phyloP scores from a whole-genome alignment of 1,140 invertebrate species.

The Choristoneura fumiferana region DNA sequence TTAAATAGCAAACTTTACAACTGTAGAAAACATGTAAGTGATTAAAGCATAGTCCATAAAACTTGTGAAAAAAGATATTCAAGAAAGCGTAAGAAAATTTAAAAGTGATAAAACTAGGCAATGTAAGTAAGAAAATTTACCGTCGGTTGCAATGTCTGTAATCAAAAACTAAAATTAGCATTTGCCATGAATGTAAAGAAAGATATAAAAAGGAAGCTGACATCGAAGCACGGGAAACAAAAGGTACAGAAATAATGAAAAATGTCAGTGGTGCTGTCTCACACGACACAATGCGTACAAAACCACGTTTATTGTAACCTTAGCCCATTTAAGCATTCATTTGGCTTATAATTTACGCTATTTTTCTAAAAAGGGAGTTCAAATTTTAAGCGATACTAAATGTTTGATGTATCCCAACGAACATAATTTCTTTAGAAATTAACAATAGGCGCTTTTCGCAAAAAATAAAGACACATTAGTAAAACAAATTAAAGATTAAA shows the following conservation, averaged over 20 bases:
- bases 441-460: neutral
- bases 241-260: conserved; percentile 1
- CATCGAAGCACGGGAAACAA: neutral
- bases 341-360: neutral
- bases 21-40: too few relatives aligned
- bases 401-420: conserved; percentile 15
- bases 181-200: neutral
- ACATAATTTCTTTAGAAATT: neutral
- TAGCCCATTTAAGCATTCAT: neutral
- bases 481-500: too few relatives aligned
- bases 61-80: too few relatives aligned
- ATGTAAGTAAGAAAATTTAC: conserved; percentile 12
- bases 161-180: conserved; percentile 13
- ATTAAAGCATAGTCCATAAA: too few relatives aligned
- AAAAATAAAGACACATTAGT: too few relatives aligned
- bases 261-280: conserved; percentile 29
- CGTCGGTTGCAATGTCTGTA: conserved; percentile 9
- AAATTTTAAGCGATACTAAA: too few relatives aligned
- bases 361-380: too few relatives aligned
- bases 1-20: too few relatives aligned
- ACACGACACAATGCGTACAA: conserved; percentile 36
- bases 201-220: neutral
- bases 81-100: neutral
- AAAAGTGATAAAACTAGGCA: neutral
- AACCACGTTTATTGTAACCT: neutral